A percentile compares a stretch with the other conserved stretches of the same genome.
These are phyloP conservation scores for Panagrolaimus sp. DNA, from an alignment of 1,140 invertebrate genomes.

Conservation along the genomic window DNA sequence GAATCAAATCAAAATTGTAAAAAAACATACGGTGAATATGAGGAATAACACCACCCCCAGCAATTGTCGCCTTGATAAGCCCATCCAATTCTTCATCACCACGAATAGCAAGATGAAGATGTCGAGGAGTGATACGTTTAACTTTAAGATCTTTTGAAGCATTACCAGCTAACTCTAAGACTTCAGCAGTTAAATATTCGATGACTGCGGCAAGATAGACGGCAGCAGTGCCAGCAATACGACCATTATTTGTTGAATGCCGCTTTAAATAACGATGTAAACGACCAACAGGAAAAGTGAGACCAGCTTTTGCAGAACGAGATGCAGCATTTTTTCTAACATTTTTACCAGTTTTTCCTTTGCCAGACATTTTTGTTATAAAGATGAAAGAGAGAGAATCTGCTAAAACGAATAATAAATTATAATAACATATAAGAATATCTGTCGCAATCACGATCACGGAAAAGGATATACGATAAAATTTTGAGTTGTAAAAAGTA, in stretches of 20 bases:
- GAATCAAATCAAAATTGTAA: no score
- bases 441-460: no score
- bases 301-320: constrained; percentile 88
- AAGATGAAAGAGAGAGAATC: no score
- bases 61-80: constrained; percentile 56
- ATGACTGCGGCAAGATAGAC: constrained; percentile 43
- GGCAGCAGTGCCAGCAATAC: constrained; percentile 53
- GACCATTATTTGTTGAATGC: constrained; percentile 92
- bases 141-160: constrained; percentile 69
- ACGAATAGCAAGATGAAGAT: constrained; percentile 63
- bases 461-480: no score
- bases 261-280: constrained; percentile 98
- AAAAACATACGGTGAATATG: constrained; percentile 53
- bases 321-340: constrained; percentile 86
- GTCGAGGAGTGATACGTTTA: constrained; percentile 64
- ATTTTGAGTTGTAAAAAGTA: no score
- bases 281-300: constrained; percentile 98
- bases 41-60: constrained; percentile 49
- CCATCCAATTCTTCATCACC: constrained; percentile 63
- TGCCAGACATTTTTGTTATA: no score
- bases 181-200: constrained; percentile 56
- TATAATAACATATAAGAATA: no score
- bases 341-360: constrained; percentile 97
- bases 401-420: no score
- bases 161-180: constrained; percentile 69